Evolutionary conservation across 2,888 invertebrate genomes (phyloP), one percentile per base, ranked within the genome.

Genomic region (Schizaphis graminum): DNA sequence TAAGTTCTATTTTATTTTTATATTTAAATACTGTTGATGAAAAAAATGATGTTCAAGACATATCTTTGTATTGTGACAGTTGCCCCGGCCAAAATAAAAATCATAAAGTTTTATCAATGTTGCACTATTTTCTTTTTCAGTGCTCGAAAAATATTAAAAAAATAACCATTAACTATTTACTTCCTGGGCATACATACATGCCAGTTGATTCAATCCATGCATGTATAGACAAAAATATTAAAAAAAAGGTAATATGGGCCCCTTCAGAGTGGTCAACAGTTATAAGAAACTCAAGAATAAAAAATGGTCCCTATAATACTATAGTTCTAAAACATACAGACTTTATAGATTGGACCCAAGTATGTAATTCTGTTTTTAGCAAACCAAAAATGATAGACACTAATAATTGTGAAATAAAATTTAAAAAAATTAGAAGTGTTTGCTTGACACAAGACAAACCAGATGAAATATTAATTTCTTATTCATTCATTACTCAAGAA

Each of bases 171-270:
- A 95, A 95, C 94, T 95, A 95, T 95, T 95, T 96, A 35, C 95
- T 95, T 91, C 95, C 95, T n/a, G 95, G 95, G 26, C 96, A 96
- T 94, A 95, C 96, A 2, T 95, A 95, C 95, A 95, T 95, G 95
- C 95, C 96, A 94, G 95, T 95, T 56, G 96, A 96, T 94, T 95
- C 95, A 0, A 95, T 96, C 2, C 96, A 96, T 94, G 95, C 95
- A 35, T 94, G 95, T 2, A 95, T 96, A 88, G 96, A 96, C 95
- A 95, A 95, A 91, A 95, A 95, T 77, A 77, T 47, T 95, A 26
- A 95, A 95, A 95, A 95, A 91, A 95, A 95, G 67, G 94, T 87
- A 41, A 94, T 95, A 56, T 94, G 95, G 93, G 84, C 95, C 16
- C 95, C 95, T 35, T 93, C 94, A 49, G 95, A 95, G 47, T 95